Evolutionary conservation across 2,797 vertebrate genomes (phyloP), one percentile per base, ranked within the genome.

Genomic region (Epinephelus coioides): DNA sequence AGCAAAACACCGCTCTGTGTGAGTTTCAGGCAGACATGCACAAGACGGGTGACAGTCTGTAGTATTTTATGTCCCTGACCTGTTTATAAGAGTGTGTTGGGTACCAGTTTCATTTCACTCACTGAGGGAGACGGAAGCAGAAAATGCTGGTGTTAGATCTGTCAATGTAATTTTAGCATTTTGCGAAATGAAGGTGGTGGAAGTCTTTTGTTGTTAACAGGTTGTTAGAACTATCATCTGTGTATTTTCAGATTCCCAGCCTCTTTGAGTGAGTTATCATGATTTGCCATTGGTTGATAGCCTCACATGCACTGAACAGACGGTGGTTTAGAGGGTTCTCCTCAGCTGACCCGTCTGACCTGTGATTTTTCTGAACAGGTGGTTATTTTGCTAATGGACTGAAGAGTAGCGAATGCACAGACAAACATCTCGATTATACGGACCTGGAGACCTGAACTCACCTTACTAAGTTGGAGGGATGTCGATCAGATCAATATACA

Each of bases 361-460:
- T 50, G 47, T 43, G 55, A 55, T 63, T 68, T 23, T 27, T 65
- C 46, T 59, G 73, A 71, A 54, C 84, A 83, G 79, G 19, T 82
- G 83, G 27, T 84, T 68, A 87, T 77, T 86, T 89, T 62, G 65
- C 72, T 77, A 86, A 85, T 87, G 85, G 70, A 73, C 34, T 27
- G 14, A 51, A 30, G n/a, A 69, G 34, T 38, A 70, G 43, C 46
- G 27, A 70, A 63, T 15, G 5, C n/a, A 71, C 70, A 71, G 25
- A 69, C 55, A 81, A 73, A 75, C 66, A 69, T 14, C 59, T 70
- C 23, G 66, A 77, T 86, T 49, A 72, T 15, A 23, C 78, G 38
- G 19, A 68, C 60, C 34, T 2, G 3, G 65, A 68, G 67, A 82
- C 79, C 79, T 78, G 69, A 79, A 44, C 61, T 82, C 67, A 83